Evolutionary conservation across 2,888 invertebrate species (phyloP).

Genomic region (Cactoblastis cactorum): DNA sequence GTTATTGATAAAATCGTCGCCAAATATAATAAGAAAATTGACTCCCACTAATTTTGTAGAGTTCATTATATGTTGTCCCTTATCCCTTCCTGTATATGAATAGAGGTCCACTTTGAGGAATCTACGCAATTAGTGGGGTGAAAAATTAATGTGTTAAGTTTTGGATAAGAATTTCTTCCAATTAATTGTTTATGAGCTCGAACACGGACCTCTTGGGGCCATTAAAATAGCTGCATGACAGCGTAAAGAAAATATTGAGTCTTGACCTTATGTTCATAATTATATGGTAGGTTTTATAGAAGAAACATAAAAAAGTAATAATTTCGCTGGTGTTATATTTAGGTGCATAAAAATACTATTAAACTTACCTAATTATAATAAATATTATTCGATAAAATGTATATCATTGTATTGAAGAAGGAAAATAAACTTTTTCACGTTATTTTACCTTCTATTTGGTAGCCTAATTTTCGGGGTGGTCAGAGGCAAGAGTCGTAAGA

Average conservation of each 20-base stretch:
- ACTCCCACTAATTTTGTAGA: slow-evolving; percentile 16
- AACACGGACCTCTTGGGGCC: neutral
- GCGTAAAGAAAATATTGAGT: neutral
- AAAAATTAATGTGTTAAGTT: slow-evolving; percentile 46
- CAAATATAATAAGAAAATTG: neutral
- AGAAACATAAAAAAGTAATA: neutral
- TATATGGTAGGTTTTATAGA: neutral
- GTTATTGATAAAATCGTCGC: too few species aligned
- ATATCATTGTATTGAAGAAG: too few species aligned
- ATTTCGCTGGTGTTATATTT: neutral
- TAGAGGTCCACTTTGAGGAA: slow-evolving; percentile 41
- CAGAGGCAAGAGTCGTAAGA: too few species aligned
- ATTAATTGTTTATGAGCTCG: slow-evolving; percentile 13
- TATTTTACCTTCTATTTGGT: too few species aligned
- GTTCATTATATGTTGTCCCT: slow-evolving; percentile 50
- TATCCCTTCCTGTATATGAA: slow-evolving; percentile 36
- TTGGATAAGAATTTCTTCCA: slow-evolving; percentile 26
- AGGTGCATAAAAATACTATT: neutral
- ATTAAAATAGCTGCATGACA: slow-evolving; percentile 6
- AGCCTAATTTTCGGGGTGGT: too few species aligned
- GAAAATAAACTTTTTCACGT: too few species aligned
- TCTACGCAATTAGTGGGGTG: slow-evolving; percentile 49
- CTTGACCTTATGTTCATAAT: neutral
- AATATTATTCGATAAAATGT: too few species aligned
- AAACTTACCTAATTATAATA: too few species aligned